Conservation (phyloP, 2,797 vertebrate species). For the Cirrhinus molitorella region DNA sequence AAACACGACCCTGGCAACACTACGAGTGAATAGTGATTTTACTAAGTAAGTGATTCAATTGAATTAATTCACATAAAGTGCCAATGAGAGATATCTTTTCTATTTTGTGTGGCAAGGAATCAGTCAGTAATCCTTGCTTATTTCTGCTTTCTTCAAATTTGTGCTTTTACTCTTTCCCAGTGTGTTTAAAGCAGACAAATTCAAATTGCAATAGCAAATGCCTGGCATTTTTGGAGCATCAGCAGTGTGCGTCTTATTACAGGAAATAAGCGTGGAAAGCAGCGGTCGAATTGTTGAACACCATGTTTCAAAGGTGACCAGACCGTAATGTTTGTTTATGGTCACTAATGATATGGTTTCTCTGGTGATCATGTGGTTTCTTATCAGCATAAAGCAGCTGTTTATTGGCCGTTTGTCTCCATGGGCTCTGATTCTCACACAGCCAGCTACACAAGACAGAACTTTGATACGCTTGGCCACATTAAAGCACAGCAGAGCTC, state of each 20-base stretch:
- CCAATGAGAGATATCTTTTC: slow-evolving; percentile 13
- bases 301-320: slow-evolving; percentile 32
- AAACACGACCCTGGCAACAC: not conserved
- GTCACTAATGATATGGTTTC: slow-evolving; percentile 48
- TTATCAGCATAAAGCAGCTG: slow-evolving; percentile 54
- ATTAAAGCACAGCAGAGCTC: not conserved
- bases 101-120: not conserved
- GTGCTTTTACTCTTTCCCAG: not conserved
- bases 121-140: slow-evolving; percentile 24
- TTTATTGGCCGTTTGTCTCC: slow-evolving; percentile 39
- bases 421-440: slow-evolving; percentile 24
- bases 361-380: slow-evolving; percentile 26
- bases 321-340: slow-evolving; percentile 36
- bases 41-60: too few species aligned
- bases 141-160: not conserved
- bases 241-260: slow-evolving; percentile 15
- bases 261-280: slow-evolving; percentile 3
- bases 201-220: slow-evolving; percentile 5
- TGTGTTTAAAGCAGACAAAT: not conserved
- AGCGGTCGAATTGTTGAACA: not conserved
- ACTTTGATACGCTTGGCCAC: slow-evolving; percentile 5
- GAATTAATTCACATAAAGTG: not conserved
- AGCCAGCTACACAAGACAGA: slow-evolving; percentile 32
- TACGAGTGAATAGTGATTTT: too few species aligned
- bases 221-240: not conserved